Evolutionary conservation across 1,140 invertebrate species (phyloP).

Genomic region (Mya arenaria): DNA sequence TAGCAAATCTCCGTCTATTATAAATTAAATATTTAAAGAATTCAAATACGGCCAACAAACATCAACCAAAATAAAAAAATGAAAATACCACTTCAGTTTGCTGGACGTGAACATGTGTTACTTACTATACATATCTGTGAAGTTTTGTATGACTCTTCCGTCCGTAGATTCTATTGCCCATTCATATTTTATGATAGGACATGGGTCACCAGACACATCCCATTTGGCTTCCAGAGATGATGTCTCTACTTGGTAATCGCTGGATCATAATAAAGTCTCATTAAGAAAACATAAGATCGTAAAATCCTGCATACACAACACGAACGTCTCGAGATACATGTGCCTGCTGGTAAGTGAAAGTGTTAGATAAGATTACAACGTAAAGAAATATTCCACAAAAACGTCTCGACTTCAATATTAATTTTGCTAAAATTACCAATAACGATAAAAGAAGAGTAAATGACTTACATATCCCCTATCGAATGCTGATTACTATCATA

Average conservation of each 20-base stretch:
- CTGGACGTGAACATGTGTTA: neutral
- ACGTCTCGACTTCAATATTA: neutral
- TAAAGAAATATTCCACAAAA: neutral
- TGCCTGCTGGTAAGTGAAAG: neutral
- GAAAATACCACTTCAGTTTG: too few relatives aligned
- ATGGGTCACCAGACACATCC: conserved; percentile 49
- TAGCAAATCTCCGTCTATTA: too few relatives aligned
- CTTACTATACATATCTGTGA: conserved; percentile 21
- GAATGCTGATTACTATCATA: conserved; percentile 26
- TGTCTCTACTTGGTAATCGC: conserved; percentile 30
- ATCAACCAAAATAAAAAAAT: too few relatives aligned
- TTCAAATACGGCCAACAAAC: too few relatives aligned
- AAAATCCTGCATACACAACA: neutral
- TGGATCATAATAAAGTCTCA: neutral
- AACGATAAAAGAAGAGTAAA: neutral
- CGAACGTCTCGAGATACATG: neutral
- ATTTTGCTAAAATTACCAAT: neutral
- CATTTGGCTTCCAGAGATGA: conserved; percentile 18
- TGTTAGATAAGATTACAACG: neutral
- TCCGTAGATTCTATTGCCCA: conserved; percentile 47
- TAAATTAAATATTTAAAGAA: too few relatives aligned
- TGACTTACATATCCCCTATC: conserved; percentile 61
- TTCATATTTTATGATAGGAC: conserved; percentile 35
- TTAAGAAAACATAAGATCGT: neutral
- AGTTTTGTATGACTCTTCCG: conserved; percentile 20